phyloP scores from a whole-genome alignment of 2,888 invertebrate genomes.

The Esperia sulphurella region DNA sequence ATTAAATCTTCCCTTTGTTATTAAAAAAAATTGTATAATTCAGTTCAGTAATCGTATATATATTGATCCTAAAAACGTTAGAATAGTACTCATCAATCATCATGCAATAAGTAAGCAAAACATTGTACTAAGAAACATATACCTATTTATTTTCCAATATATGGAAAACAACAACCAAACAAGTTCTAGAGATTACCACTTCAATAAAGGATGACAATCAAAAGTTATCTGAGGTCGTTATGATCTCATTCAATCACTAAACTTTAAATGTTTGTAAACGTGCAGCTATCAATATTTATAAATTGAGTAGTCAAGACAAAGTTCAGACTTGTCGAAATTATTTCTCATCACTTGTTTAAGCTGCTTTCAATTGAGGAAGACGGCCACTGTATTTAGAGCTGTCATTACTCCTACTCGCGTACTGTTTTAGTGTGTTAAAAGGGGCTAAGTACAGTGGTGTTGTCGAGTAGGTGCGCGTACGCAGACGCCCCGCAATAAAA shows the following conservation, averaged over 20 bases:
- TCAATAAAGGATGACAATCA: neutral
- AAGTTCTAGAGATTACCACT: neutral
- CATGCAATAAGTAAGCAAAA: too few species aligned
- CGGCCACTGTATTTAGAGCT: conserved; percentile 42
- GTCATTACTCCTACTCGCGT: conserved; percentile 12
- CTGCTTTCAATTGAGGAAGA: conserved; percentile 56
- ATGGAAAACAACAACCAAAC: neutral
- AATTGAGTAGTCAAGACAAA: conserved; percentile 37
- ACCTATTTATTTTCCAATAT: neutral
- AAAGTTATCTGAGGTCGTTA: neutral
- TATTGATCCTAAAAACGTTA: too few species aligned
- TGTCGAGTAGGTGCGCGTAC: conserved; percentile 40
- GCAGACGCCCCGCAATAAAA: conserved; percentile 75
- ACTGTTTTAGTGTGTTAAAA: conserved; percentile 3
- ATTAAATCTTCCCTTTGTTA: too few species aligned
- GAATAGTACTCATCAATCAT: too few species aligned
- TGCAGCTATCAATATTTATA: conserved; percentile 10
- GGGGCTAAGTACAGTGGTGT: conserved; percentile 41
- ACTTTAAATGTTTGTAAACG: neutral
- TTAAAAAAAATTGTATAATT: too few species aligned
- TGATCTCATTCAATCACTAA: neutral
- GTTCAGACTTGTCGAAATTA: conserved; percentile 57
- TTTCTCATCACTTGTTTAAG: conserved; percentile 58
- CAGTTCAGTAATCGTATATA: too few species aligned
- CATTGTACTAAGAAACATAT: too few species aligned